Base-by-base conservation (phyloP, 1,140 invertebrate genomes). In the Cotesia glomerata region DNA sequence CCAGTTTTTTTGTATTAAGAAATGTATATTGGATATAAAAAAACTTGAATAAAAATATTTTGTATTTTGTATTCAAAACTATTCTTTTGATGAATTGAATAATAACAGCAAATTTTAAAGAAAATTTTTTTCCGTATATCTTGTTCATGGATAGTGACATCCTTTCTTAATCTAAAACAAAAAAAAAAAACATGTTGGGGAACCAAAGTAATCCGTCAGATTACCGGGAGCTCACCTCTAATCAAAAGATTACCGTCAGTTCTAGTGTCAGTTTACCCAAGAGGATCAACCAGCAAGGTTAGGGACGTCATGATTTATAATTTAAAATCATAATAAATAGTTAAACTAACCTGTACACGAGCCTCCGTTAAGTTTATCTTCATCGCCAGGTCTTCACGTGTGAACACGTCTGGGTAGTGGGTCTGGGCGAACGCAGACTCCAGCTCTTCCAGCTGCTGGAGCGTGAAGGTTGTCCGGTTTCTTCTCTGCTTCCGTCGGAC, bases 401-500 rank as follows among this genome's bases (percentile, higher is more conserved):
- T 98, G 88, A 98, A 99, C 65, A 98, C 97, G 86, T 99, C 98
- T 5, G 97, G 98, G 84, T 99, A 99, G 86, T 99, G 98, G 26
- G 97, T 99, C 85, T 97, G 95, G 68, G 95, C 94, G 86, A 99
- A 99, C 61, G 97, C 97, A 78, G 95, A 97, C 88, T 99, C 97
- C 80, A 99, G 88, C 87, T 99, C 97, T 87, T 98, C 97, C 81
- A 99, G 86, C 93, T 96, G 89, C 88, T 98, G 97, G 69, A 98
- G 86, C 4, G 97, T 98, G 87, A 99, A 99, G 8, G 97, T 99
- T 13, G 97, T 99, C 76, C 97, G 88, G 88, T 99, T 99, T 76
- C 97, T 86, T 66, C 97, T 89, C 82, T 99, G 97, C 86, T 99
- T 99, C 79, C 97, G 90, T 76, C 97, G 90, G 51, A 98, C 96